A percentile compares a stretch with the other conserved stretches of the same genome.
Conservation (phyloP, 2,888 invertebrate genomes). For the Tillus elongatus region DNA sequence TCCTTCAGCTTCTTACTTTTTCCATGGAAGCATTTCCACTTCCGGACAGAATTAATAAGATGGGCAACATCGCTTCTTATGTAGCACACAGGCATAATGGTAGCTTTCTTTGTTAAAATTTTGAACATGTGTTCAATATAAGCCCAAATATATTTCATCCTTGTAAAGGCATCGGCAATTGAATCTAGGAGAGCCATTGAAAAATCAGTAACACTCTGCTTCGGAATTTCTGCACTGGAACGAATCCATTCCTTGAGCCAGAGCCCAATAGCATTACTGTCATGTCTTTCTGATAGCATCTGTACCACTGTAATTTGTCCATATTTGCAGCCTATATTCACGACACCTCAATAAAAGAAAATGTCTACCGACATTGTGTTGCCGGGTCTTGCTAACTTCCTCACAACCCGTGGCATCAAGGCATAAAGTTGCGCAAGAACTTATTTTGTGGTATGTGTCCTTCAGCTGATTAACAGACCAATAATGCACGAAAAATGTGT, state of each 20-base stretch:
- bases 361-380: not conserved
- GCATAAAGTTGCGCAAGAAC: no score
- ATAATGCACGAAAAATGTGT: no score
- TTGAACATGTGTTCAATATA: not conserved
- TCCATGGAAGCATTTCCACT: not conserved
- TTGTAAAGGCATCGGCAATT: no score
- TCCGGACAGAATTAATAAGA: not conserved
- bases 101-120: not conserved
- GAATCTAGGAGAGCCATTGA: not conserved
- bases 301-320: constrained; percentile 5
- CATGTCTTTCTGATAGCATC: constrained; percentile 5
- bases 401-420: constrained; percentile 4
- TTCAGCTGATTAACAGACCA: no score
- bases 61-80: not conserved
- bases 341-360: constrained; percentile 1
- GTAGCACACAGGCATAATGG: not conserved
- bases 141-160: not conserved
- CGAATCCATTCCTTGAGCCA: not conserved
- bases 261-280: not conserved
- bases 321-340: not conserved
- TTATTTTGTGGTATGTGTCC: no score
- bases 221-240: not conserved
- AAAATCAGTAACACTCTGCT: not conserved
- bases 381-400: not conserved
- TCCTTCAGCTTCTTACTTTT: not conserved